Base-by-base conservation (phyloP, 2,888 invertebrate species). In the Deroplatys truncata region DNA sequence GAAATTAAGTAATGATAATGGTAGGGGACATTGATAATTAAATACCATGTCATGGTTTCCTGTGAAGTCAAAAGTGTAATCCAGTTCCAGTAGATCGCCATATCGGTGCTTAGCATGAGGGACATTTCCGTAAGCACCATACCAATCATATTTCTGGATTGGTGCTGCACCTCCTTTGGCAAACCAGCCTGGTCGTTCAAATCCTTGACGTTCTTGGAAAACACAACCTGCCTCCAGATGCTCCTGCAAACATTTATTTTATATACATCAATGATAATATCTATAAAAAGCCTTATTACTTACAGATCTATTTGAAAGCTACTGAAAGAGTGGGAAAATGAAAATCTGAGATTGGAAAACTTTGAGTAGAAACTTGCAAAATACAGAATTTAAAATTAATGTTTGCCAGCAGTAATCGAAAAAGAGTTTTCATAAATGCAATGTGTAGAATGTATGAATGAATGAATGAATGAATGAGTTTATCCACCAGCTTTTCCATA, bases 101-200 rank as follows among this genome's bases (percentile, higher is more conserved):
- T 98, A 98, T 10, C 95, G 93, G 91, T 95, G 95, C 92, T 97
- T 95, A 29, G 94, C 93, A 92, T 97, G 96, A 35, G 94, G 94
- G 0, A 95, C 94, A 91, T 95, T 95, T 82, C 96, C 97, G 92
- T 98, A 97, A 90, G 96, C 95, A 43, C 98, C 98, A 91, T 97
- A 97, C 96, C 97, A 98, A 93, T 98, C 98, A 92, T 98, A 98
- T 16, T 95, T 95, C 43, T 95, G 95, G 0, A 97, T 95, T 86
- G 96, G 94, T 25, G 95, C 94, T 15, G 94, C 94, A 16, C 94
- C 94, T 84, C 95, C 93, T 4, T 91, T 91, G 29, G 92, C 91
- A 92, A 96, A 98, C 95, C 97, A 98, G 0, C 97, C 98, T 0
- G 98, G 98, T 91, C 98, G 94, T 93, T 98, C 98, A 97, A 97